Evolutionary conservation across 2,888 invertebrate genomes (phyloP).

Genomic region (Sarcophaga subvicina): DNA sequence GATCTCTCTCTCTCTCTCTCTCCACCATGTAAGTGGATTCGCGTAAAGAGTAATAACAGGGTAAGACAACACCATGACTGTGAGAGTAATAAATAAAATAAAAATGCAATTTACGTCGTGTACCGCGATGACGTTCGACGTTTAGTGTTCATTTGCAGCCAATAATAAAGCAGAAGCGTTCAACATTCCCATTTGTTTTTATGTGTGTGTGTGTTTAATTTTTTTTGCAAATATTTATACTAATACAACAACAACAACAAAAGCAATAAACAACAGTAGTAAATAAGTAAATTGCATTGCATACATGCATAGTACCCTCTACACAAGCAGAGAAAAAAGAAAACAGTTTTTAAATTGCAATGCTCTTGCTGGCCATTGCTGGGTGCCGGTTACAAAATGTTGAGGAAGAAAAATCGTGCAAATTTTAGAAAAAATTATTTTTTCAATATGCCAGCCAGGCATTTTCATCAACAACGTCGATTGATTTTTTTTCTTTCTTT

Average conservation of each 20-base stretch:
- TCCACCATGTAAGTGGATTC: neutral
- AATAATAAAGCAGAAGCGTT: constrained; percentile 47
- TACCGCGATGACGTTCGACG: constrained; percentile 48
- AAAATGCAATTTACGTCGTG: constrained; percentile 56
- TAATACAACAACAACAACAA: constrained; percentile 35
- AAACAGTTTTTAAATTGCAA: constrained; percentile 56
- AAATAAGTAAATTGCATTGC: constrained; percentile 21
- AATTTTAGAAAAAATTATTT: constrained; percentile 73
- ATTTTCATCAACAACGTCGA: constrained; percentile 76
- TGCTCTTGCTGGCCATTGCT: constrained; percentile 74
- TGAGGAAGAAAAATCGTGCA: constrained; percentile 82
- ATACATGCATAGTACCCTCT: neutral
- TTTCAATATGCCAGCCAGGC: constrained; percentile 73
- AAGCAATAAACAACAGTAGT: neutral
- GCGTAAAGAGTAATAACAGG: no score
- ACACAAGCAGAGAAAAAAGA: neutral
- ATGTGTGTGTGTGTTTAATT: constrained; percentile 6
- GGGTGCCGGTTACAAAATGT: constrained; percentile 81
- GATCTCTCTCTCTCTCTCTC: no score
- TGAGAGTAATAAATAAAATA: constrained; percentile 34
- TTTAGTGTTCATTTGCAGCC: constrained; percentile 13
- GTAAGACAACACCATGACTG: no score
- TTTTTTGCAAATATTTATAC: constrained; percentile 49
- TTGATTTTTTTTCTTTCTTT: neutral
- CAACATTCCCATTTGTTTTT: constrained; percentile 20